Evolutionary conservation across 2,797 vertebrate genomes (phyloP).

Genomic region (Lithobates pipiens): DNA sequence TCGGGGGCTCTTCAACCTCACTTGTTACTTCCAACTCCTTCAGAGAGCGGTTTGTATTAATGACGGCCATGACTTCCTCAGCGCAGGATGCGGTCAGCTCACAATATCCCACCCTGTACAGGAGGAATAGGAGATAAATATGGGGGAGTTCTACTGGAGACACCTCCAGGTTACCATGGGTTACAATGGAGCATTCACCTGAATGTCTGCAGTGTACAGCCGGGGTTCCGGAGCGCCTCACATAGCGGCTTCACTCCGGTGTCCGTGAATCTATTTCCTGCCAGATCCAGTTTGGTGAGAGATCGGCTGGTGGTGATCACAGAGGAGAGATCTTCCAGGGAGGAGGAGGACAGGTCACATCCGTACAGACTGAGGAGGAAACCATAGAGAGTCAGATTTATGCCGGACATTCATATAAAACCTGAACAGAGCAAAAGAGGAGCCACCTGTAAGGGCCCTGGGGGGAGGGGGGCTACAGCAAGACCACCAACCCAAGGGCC

Average conservation of each 20-base stretch:
- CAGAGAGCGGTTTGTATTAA: background rate
- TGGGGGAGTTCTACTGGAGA: too few species aligned
- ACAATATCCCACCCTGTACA: background rate
- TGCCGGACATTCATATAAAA: too few species aligned
- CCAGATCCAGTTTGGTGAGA: background rate
- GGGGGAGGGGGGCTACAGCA: too few species aligned
- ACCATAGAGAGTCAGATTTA: too few species aligned
- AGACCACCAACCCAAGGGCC: too few species aligned
- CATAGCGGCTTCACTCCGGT: background rate
- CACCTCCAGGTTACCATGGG: background rate
- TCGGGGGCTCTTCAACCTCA: background rate
- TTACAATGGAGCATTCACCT: background rate
- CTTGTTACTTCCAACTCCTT: background rate
- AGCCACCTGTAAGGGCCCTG: too few species aligned
- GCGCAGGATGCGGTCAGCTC: background rate
- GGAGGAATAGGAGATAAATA: background rate
- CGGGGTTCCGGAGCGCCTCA: background rate
- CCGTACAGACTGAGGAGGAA: background rate
- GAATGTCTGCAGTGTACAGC: background rate
- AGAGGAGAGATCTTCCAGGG: background rate
- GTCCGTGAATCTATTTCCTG: background rate
- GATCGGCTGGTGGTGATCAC: background rate
- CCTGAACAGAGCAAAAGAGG: too few species aligned
- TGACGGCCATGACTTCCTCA: background rate
- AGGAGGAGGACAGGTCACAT: background rate